These are phyloP conservation scores for Taurulus bubalis DNA, from an alignment of 2,113 vertebrate genomes.

Conservation along the genomic window DNA sequence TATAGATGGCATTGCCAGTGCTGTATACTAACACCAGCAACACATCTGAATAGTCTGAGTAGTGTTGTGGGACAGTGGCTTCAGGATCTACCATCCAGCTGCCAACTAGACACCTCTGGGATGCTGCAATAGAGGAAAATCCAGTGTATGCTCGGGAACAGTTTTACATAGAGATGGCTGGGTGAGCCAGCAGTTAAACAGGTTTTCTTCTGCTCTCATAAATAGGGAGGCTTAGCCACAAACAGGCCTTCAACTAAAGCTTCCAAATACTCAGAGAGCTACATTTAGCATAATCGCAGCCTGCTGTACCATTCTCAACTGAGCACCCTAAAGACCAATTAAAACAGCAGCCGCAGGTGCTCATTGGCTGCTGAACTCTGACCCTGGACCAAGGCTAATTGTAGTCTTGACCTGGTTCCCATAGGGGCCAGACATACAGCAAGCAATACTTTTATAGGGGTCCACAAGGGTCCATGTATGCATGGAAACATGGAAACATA, in stretches of 20 bases:
- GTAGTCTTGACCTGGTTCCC: slow-evolving; percentile 64
- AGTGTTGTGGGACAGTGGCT: slow-evolving; percentile 23
- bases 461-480: slow-evolving; percentile 32
- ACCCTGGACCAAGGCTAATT: slow-evolving; percentile 63
- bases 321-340: slow-evolving; percentile 55
- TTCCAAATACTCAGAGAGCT: slow-evolving; percentile 29
- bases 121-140: slow-evolving; percentile 16
- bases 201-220: slow-evolving; percentile 19
- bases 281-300: slow-evolving; percentile 57
- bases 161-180: slow-evolving; percentile 39
- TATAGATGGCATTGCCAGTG: slow-evolving; percentile 14
- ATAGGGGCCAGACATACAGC: slow-evolving; percentile 41
- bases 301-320: slow-evolving; percentile 34
- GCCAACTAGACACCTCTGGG: slow-evolving; percentile 26
- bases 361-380: slow-evolving; percentile 72
- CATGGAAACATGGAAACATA: slow-evolving; percentile 45
- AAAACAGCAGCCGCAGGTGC: slow-evolving; percentile 55
- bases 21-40: slow-evolving; percentile 32
- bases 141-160: slow-evolving; percentile 5
- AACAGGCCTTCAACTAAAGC: slow-evolving; percentile 30
- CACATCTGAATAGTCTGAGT: slow-evolving; percentile 40
- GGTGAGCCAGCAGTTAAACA: slow-evolving; percentile 13
- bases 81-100: slow-evolving; percentile 18
- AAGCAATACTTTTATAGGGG: slow-evolving; percentile 49
- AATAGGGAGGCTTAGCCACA: slow-evolving; percentile 39